Evolutionary conservation across 2,797 vertebrate genomes (phyloP), one percentile per base, ranked within the genome.

Genomic region (Sciurus carolinensis): DNA sequence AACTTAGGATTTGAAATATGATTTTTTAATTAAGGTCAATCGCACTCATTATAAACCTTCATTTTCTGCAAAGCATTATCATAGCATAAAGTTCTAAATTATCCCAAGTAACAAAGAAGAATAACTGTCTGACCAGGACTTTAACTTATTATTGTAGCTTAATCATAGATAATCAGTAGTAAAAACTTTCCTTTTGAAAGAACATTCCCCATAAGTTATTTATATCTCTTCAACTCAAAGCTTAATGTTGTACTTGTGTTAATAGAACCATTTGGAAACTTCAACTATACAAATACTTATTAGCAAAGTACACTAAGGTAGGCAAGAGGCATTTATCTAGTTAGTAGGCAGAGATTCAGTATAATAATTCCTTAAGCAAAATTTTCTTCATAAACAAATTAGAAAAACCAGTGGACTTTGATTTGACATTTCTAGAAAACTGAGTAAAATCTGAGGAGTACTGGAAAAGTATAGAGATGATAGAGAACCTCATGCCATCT

Each of bases 401-500:
- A 87, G 91, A 85, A 85, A 96, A 95, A 71, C 67, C 64, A 92
- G 12, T 94, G 77, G 42, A 66, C 83, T 97, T 87, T 85, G 33
- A 67, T 82, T 87, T 97, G 96, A 90, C 76, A 75, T 77, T 96
- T 97, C 95, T 96, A 86, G 97, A 98, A 97, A 94, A n/a, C 44
- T 84, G 83, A 83, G 44, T 6, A 82, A 97, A 96, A 95, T 94
- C 89, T 88, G 84, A 95, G 67, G 85, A 91, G 72, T 97, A 92
- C 97, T 96, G 47, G 84, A 86, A 67, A 88, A 91, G 81, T 59
- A 17, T 47, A 66, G 72, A 76, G 77, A 42, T 81, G 20, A 36
- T 72, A 10, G 28, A 28, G 90, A 96, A 96, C 91, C 92, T 75
- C 71, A 81, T 97, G 93, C 97, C 98, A 79, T 98, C 97, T 97